These are phyloP conservation scores for Agelaius phoeniceus DNA, from an alignment of 2,113 vertebrate species.

Conservation along the genomic window DNA sequence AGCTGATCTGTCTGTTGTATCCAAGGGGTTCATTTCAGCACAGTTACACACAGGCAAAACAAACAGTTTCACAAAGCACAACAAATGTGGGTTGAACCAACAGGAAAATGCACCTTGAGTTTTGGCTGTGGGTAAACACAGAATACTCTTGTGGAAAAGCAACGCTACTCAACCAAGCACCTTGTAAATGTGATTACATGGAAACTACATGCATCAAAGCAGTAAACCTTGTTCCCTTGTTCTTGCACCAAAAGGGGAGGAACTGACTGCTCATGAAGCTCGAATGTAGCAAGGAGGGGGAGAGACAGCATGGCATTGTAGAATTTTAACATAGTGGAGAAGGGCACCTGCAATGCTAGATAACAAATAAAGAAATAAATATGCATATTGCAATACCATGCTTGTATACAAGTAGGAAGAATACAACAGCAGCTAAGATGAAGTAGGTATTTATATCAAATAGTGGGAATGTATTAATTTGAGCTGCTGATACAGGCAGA, in stretches of 20 bases:
- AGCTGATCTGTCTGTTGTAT: background rate
- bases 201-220: background rate
- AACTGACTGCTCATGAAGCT: background rate
- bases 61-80: background rate
- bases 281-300: background rate
- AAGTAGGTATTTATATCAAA: background rate
- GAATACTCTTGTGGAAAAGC: background rate
- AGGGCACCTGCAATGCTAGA: background rate
- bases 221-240: background rate
- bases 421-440: background rate
- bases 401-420: background rate
- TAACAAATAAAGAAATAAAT: background rate
- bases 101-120: background rate
- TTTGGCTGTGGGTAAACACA: background rate
- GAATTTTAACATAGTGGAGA: background rate
- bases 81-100: background rate
- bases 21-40: background rate
- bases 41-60: background rate
- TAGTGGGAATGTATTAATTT: background rate
- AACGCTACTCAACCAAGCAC: background rate
- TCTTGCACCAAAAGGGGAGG: background rate
- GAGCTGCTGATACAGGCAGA: background rate
- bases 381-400: background rate
- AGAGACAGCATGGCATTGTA: background rate
- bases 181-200: background rate